Evolutionary conservation across 2,113 vertebrate genomes (phyloP).

Genomic region (Prunella himalayana): DNA sequence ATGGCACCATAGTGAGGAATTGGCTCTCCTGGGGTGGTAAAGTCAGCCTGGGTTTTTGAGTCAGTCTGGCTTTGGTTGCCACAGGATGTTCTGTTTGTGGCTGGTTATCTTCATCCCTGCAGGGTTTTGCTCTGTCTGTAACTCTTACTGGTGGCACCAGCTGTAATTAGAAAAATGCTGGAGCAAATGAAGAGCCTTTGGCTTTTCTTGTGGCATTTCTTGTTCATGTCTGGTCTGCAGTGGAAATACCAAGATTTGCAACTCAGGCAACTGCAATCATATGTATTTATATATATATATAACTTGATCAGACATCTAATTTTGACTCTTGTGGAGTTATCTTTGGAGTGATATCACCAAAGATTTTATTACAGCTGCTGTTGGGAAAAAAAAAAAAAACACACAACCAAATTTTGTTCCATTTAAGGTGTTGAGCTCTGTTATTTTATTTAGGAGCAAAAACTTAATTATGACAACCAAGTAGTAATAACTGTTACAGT

Average conservation of each 20-base stretch:
- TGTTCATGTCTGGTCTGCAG: not conserved
- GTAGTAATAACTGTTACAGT: not conserved
- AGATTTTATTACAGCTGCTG: not conserved
- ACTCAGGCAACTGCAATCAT: not conserved
- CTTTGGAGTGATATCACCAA: not conserved
- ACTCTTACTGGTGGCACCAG: not conserved
- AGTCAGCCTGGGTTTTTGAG: not conserved
- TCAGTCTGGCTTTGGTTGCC: not conserved
- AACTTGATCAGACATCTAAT: not conserved
- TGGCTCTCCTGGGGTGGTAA: not conserved
- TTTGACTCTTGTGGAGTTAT: not conserved
- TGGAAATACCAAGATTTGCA: not conserved
- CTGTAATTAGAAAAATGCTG: not conserved
- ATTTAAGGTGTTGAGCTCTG: rapidly evolving
- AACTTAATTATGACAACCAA: not conserved
- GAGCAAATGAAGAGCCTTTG: not conserved
- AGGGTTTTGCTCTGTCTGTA: not conserved
- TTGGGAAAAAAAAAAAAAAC: not conserved
- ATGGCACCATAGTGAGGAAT: not conserved
- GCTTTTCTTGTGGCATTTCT: not conserved
- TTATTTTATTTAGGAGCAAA: not conserved
- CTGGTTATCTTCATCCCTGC: not conserved
- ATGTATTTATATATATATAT: rapidly evolving
- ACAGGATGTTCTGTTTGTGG: not conserved
- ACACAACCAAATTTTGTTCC: not conserved